phyloP scores from a whole-genome alignment of 1,140 invertebrate species.

The Ganaspis sp. region DNA sequence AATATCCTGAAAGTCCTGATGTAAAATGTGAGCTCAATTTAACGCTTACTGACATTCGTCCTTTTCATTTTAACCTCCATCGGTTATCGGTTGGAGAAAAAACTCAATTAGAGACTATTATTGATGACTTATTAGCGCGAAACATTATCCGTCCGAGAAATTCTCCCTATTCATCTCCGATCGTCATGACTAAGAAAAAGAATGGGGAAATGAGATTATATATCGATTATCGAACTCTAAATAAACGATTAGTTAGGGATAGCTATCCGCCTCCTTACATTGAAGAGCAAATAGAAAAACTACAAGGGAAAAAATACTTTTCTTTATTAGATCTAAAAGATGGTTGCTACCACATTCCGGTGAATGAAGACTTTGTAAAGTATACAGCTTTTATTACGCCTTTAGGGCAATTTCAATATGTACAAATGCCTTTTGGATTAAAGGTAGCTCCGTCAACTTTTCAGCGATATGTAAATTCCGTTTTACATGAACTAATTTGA shows the following conservation, averaged over 20 bases:
- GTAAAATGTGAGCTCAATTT: slow-evolving; percentile 15
- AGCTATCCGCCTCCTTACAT: slow-evolving; percentile 30
- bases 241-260: slow-evolving; percentile 52
- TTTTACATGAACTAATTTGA: slow-evolving; percentile 40
- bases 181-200: slow-evolving; percentile 41
- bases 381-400: background rate
- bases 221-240: slow-evolving; percentile 10
- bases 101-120: slow-evolving; percentile 46
- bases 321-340: background rate
- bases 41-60: background rate
- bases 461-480: slow-evolving; percentile 31
- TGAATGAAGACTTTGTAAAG: background rate
- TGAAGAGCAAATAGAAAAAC: slow-evolving; percentile 19
- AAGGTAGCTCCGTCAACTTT: slow-evolving; percentile 44
- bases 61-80: background rate
- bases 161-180: slow-evolving; percentile 57
- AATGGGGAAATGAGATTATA: slow-evolving; percentile 16
- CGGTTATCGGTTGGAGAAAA: slow-evolving; percentile 50
- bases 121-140: slow-evolving; percentile 46
- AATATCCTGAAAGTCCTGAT: slow-evolving; percentile 4
- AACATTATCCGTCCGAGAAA: slow-evolving; percentile 54
- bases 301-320: background rate
- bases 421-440: slow-evolving; percentile 31
- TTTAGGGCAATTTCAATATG: slow-evolving; percentile 40
- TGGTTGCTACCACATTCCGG: background rate